Base-by-base conservation (phyloP, 2,888 invertebrate species). In the Leucoma salicis region DNA sequence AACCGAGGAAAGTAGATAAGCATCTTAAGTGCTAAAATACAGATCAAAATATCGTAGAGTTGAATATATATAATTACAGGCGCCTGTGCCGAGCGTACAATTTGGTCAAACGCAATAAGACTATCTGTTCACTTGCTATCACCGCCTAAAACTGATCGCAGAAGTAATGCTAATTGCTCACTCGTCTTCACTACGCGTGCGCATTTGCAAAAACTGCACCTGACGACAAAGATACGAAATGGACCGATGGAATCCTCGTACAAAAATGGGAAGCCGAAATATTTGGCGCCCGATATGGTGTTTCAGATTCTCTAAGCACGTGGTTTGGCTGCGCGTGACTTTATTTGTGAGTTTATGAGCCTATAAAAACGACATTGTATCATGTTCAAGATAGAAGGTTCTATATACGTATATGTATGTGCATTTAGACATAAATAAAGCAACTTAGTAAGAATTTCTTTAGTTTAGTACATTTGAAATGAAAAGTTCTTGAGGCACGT, bases 211-310 rank as follows among this genome's bases (percentile, higher is more conserved):
- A 70, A 67, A 62, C 56, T 43, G 42, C 57, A 50, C 37, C 79
- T 74, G 62, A 58, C 24, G 58, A 64, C 58, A 65, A 55, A 57
- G 61, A 58, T 58, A 60, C 63, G 67, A 67, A 74, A 69, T 72
- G 57, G 57, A 49, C 66, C 60, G 63, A 49, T 68, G 72, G 82
- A 71, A 77, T 78, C 70, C 74, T 74, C 81, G 82, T 82, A 84
- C 83, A 82, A 82, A 82, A 82, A 83, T 78, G 69, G 74, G 74
- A 58, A 59, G 58, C 75, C 75, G 74, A 78, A 82, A 80, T 29
- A 72, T 60, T 74, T 74, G 71, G 69, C 71, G 69, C 70, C 77
- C 76, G 78, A 79, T 79, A 82, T 74, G 72, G 73, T 57, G 64
- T 67, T 67, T 64, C 62, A 66, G 67, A 68, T 70, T 70, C 63